Conservation (phyloP, 2,888 invertebrate genomes). For the Griposia aprilina region DNA sequence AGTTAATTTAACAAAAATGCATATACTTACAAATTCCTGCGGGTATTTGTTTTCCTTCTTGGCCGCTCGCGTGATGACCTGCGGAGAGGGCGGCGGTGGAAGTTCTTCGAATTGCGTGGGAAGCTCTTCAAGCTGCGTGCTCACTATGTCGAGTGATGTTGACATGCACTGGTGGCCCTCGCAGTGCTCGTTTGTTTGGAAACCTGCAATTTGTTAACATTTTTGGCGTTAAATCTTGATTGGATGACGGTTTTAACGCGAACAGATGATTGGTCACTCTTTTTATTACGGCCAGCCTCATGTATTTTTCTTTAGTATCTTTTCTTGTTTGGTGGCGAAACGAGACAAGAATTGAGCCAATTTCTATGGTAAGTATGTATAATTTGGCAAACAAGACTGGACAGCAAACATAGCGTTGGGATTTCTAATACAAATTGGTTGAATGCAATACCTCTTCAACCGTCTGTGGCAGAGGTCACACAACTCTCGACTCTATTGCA, state of each 20-base stretch:
- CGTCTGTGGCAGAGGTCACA: no score
- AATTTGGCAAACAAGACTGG: neutral
- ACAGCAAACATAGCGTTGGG: no score
- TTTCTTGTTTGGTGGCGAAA: neutral
- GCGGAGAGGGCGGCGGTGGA: constrained; percentile 30
- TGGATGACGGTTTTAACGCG: neutral
- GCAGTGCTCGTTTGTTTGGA: constrained; percentile 76
- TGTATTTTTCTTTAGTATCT: neutral
- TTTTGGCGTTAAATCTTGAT: neutral
- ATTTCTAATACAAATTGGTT: neutral
- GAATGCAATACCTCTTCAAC: no score
- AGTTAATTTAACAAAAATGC: neutral
- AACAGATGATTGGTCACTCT: neutral
- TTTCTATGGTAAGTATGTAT: neutral
- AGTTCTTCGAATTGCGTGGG: constrained; percentile 49
- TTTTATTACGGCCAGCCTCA: neutral
- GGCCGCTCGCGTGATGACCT: constrained; percentile 64
- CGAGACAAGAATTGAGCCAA: neutral
- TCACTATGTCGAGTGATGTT: constrained; percentile 35
- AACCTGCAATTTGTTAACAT: constrained; percentile 73
- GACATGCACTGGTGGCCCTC: constrained; percentile 76
- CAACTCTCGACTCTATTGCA: neutral
- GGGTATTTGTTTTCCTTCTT: constrained; percentile 84
- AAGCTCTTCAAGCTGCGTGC: constrained; percentile 48
- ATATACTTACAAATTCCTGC: constrained; percentile 64